Base-by-base conservation (phyloP, 2,888 invertebrate genomes). In the Drosophila anceps region DNA sequence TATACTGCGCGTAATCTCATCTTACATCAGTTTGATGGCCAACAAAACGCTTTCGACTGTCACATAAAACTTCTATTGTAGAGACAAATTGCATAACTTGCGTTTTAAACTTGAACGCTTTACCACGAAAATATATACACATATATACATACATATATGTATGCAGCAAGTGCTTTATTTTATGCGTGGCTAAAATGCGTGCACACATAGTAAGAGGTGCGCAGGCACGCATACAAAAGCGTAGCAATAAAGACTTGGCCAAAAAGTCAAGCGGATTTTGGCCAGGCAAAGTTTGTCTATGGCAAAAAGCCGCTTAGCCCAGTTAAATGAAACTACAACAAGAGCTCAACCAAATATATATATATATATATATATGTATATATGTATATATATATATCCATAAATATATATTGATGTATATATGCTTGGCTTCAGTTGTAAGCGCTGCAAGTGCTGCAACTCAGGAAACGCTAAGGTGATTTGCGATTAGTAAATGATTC, bases 231-330 rank as follows among this genome's bases (percentile, higher is more conserved):
- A 58, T 46, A 53, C 35, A 41, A 53, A 39, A 62, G 61, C 46
- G 59, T 63, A 37, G 63, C 88, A 61, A 73, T 88, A 71, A 69
- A 83, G 69, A 72, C 85, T 81, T 82, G 83, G 80, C 67, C 85
- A 76, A 79, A 77, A 90, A 90, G 90, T 90, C 88, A 76, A 84
- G 88, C 84, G 76, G 88, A 82, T 84, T 90, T 84, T 66, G 88
- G 88, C 71, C 63, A 55, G 69, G 69, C 63, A 84, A 88, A 84
- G 88, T 84, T 90, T 84, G 85, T 75, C 76, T 88, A 71, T 58
- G 72, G 62, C 60, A 69, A 71, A 33, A 84, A 90, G 88, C 84
- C 83, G 84, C 84, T 90, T 90, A 84, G 80, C 66, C 80, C 84
- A 90, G 85, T 90, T 90, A 84, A 90, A 84, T 90, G 82, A 88